phyloP scores from a whole-genome alignment of 2,888 invertebrate species.

The Malachius bipustulatus region DNA sequence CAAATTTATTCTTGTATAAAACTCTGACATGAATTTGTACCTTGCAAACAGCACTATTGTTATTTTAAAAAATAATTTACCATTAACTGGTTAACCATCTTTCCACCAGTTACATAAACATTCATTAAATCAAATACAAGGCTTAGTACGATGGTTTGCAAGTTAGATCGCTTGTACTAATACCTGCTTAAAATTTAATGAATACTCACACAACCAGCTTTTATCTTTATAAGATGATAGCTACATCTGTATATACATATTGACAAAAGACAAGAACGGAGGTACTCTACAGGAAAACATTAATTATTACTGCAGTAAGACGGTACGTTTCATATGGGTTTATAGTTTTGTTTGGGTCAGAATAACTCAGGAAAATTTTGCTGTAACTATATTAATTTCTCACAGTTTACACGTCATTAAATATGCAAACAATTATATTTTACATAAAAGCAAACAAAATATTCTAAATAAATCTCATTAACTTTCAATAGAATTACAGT shows the following conservation, averaged over 20 bases:
- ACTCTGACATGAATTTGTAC: slow-evolving; percentile 39
- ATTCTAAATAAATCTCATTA: too few relatives aligned
- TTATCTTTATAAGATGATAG: slow-evolving; percentile 23
- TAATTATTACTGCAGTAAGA: slow-evolving; percentile 21
- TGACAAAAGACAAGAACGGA: slow-evolving; percentile 28
- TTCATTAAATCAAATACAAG: background rate
- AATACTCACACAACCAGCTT: too few relatives aligned
- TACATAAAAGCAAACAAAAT: too few relatives aligned
- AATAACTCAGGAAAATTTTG: too few relatives aligned
- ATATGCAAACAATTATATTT: too few relatives aligned
- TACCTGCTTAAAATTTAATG: too few relatives aligned
- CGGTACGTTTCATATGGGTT: slow-evolving; percentile 15
- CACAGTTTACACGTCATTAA: too few relatives aligned
- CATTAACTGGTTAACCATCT: slow-evolving; percentile 29
- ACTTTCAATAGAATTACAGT: too few relatives aligned
- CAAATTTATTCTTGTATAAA: slow-evolving; percentile 35
- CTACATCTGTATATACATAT: slow-evolving; percentile 33
- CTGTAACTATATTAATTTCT: too few relatives aligned
- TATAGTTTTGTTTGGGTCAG: too few relatives aligned
- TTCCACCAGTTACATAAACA: slow-evolving; percentile 8
- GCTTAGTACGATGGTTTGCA: too few relatives aligned
- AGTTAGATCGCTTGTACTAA: too few relatives aligned
- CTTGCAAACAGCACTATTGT: slow-evolving; percentile 38
- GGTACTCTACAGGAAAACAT: slow-evolving; percentile 8
- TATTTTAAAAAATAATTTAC: slow-evolving; percentile 31